Base-by-base conservation (phyloP, 2,888 invertebrate genomes). In the Ethmia dodecea region DNA sequence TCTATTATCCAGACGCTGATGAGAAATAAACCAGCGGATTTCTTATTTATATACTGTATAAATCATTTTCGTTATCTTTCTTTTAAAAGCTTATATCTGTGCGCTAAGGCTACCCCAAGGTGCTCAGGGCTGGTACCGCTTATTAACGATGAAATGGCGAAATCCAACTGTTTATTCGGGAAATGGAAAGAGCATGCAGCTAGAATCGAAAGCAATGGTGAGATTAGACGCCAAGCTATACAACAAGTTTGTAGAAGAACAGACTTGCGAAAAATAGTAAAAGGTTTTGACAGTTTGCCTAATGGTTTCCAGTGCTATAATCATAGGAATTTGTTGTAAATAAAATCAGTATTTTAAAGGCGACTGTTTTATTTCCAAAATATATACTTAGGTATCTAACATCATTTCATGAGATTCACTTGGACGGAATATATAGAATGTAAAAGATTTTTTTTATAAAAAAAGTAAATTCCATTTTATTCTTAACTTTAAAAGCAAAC, bases 61-160 rank as follows among this genome's bases (percentile, higher is more conserved):
- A 86, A 86, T 52, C 87, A 87, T 62, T 75, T 86, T 34, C 59
- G 75, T 28, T 75, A 80, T 59, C 42, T 86, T 11, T 73, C 86
- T 10, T 86, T 74, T 62, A 66, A 76, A 49, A 78, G 84, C 8
- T 47, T 87, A 28, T 57, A 61, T 43, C 55, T 86, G 33, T 84
- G 78, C 59, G 76, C 78, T 1, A 72, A 64, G 43, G 46, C 55
- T 4, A 80, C 84, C 10, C 60, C 72, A 4, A 80, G 73, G 55
- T 86, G 86, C 50, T 66, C 51, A 38, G 52, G 49, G 6, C 42
- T 87, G 22, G 53, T 81, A 9, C 71, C 75, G 4, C 29, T 49
- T 13, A 54, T 84, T 13, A 75, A 72, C 12, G 37, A 46, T 38
- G 73, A 81, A 50, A 33, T 86, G 32, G 63, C 74, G 0, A 84